Percentiles rank a stretch among this genome's conserved stretches.
phyloP scores from a whole-genome alignment of 2,888 invertebrate genomes.

The Noctua janthe region DNA sequence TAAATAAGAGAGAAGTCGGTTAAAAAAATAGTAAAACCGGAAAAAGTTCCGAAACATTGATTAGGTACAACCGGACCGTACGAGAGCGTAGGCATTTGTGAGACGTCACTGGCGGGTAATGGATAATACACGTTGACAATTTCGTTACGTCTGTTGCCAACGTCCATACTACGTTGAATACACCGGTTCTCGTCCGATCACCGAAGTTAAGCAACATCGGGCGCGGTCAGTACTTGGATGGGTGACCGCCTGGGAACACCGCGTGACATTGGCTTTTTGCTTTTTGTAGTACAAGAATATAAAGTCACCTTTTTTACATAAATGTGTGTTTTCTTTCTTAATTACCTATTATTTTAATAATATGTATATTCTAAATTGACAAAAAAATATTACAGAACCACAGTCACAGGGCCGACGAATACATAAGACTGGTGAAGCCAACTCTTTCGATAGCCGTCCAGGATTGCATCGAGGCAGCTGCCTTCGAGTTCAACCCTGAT shows the following conservation, averaged over 20 bases:
- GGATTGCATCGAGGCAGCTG: slow-evolving; percentile 98
- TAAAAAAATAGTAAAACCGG: neutral
- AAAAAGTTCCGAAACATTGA: neutral
- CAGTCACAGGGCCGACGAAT: slow-evolving; percentile 98
- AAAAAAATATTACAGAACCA: slow-evolving; percentile 91
- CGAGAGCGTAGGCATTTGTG: neutral
- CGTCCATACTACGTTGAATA: slow-evolving; percentile 84
- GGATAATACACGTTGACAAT: neutral
- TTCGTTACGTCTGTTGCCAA: neutral
- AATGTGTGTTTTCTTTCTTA: neutral
- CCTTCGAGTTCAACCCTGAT: slow-evolving; percentile 96
- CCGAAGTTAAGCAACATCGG: slow-evolving; percentile 78
- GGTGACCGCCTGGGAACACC: slow-evolving; percentile 84
- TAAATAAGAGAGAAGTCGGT: neutral
- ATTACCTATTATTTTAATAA: neutral
- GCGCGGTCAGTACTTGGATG: slow-evolving; percentile 85
- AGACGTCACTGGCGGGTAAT: neutral
- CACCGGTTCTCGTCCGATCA: slow-evolving; percentile 75
- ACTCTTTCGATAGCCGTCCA: slow-evolving; percentile 95
- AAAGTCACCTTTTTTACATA: neutral
- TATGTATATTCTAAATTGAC: neutral
- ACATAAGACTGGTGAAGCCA: slow-evolving; percentile 96
- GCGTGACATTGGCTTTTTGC: slow-evolving; percentile 76
- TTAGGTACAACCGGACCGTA: neutral
- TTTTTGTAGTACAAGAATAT: neutral